These are phyloP conservation scores for Chlorodrepanis virens DNA, from an alignment of 2,113 vertebrate genomes.

Conservation along the genomic window DNA sequence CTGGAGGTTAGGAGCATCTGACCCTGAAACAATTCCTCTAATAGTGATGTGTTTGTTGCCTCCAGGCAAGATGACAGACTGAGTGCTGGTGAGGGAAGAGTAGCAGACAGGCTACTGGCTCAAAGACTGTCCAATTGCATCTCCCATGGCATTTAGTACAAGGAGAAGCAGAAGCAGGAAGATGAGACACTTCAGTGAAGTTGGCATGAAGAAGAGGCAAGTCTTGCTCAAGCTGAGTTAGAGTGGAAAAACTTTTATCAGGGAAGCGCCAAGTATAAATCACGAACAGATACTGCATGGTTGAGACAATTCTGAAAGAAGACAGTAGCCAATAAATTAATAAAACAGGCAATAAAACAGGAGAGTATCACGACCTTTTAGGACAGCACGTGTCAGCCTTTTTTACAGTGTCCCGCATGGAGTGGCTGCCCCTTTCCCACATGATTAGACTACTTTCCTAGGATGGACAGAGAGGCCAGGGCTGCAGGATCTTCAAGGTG, in stretches of 20 bases:
- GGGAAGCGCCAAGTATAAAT: slow-evolving; percentile 1
- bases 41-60: background rate
- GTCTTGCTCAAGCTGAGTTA: background rate
- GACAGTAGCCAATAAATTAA: background rate
- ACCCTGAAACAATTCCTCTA: background rate
- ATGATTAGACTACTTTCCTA: background rate
- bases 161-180: background rate
- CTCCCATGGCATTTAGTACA: background rate
- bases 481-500: background rate
- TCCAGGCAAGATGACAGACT: background rate
- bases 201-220: background rate
- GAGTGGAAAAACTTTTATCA: background rate
- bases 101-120: background rate
- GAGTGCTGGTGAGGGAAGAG: background rate
- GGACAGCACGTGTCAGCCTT: background rate
- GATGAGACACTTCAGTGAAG: background rate
- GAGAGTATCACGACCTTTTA: background rate
- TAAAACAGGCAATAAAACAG: background rate
- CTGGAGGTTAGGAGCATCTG: slow-evolving; percentile 1
- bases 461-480: background rate
- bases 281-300: background rate
- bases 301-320: background rate
- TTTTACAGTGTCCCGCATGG: background rate
- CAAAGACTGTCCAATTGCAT: background rate
- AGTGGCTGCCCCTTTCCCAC: background rate